Evolutionary conservation across 2,888 invertebrate species (phyloP).

Genomic region (Serripes groenlandicus): DNA sequence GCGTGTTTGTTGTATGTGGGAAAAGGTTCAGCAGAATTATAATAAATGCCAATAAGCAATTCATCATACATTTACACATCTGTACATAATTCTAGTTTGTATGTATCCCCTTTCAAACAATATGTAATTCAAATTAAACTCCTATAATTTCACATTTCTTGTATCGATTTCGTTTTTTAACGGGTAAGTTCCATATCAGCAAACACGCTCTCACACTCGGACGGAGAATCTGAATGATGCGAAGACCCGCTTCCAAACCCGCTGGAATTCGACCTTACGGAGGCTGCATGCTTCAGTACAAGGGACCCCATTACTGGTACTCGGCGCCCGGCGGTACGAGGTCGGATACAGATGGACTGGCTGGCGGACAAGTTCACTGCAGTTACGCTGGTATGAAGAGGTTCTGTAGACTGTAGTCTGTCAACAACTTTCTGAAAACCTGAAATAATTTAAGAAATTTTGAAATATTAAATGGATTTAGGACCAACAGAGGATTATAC

Average conservation of each 20-base stretch:
- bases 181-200: slow-evolving; percentile 44
- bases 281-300: slow-evolving; percentile 44
- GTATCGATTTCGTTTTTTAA: too few species aligned
- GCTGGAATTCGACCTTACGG: slow-evolving; percentile 42
- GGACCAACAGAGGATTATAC: too few species aligned
- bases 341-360: neutral
- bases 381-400: neutral
- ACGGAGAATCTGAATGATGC: slow-evolving; percentile 38
- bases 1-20: too few species aligned
- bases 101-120: too few species aligned
- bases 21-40: too few species aligned
- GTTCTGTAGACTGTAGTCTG: neutral
- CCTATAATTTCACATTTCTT: too few species aligned
- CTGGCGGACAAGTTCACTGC: neutral
- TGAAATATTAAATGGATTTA: too few species aligned
- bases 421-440: slow-evolving; percentile 35
- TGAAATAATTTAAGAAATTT: slow-evolving; percentile 24
- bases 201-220: slow-evolving; percentile 24
- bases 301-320: slow-evolving; percentile 56
- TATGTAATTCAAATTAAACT: too few species aligned
- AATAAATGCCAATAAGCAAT: too few species aligned
- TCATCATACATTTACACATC: too few species aligned
- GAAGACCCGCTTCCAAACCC: slow-evolving; percentile 57
- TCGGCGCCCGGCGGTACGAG: slow-evolving; percentile 9
- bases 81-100: too few species aligned